Evolutionary conservation across 92 coral and sea anemone species (phyloP).

Genomic region (Blastomussa wellsi): DNA sequence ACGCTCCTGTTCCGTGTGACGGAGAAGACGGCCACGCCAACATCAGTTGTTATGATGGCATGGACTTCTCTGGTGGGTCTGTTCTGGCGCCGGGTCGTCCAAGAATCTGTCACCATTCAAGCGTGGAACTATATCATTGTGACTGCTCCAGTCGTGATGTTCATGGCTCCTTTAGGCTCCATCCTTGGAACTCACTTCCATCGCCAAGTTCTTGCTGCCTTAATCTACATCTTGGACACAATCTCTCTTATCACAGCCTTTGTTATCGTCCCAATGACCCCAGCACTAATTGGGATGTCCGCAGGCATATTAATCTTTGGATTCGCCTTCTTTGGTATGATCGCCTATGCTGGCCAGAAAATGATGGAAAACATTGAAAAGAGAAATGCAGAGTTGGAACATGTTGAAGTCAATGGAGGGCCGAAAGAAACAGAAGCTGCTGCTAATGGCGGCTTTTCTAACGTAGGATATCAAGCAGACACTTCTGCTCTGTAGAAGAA

Average conservation of each 20-base stretch:
- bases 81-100: constrained; percentile 66
- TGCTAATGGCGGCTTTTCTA: constrained; percentile 38
- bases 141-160: constrained; percentile 53
- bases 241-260: constrained; percentile 57
- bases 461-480: constrained; percentile 35
- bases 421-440: constrained; percentile 46
- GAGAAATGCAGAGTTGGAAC: constrained; percentile 22
- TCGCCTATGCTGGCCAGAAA: constrained; percentile 53
- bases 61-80: constrained; percentile 72
- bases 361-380: constrained; percentile 34
- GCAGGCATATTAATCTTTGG: constrained; percentile 56
- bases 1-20: constrained; percentile 84
- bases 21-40: constrained; percentile 89
- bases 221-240: constrained; percentile 61
- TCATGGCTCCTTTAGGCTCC: constrained; percentile 61
- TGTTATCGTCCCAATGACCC: constrained; percentile 49
- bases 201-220: constrained; percentile 66
- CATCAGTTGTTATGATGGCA: constrained; percentile 87
- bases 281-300: constrained; percentile 48
- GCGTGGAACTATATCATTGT: constrained; percentile 56
- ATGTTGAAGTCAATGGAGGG: constrained; percentile 12
- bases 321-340: constrained; percentile 58
- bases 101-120: constrained; percentile 22
- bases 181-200: constrained; percentile 70
- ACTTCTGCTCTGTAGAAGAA: constrained; percentile 30